A percentile compares a stretch with the other conserved stretches of the same genome.
These are phyloP conservation scores for Alcedo quadribrachys DNA, from an alignment of 2,797 vertebrate species.

Conservation along the genomic window DNA sequence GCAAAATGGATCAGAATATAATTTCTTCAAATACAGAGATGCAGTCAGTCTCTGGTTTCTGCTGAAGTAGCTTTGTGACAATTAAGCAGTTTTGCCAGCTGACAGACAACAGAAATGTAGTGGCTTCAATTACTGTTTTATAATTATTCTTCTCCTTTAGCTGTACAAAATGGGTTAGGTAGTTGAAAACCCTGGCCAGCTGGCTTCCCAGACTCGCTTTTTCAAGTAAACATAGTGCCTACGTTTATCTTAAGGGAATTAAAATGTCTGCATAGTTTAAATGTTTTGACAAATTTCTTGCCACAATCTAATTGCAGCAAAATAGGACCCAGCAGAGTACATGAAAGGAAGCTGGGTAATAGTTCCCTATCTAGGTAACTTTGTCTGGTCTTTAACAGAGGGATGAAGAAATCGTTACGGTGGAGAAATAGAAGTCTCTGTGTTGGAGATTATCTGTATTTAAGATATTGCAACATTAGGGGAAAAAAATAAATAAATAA, in stretches of 20 bases:
- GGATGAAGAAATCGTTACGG: no score
- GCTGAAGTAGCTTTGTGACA: neutral
- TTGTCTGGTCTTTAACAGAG: no score
- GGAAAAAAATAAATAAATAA: neutral
- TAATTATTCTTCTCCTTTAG: neutral
- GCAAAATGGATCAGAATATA: neutral
- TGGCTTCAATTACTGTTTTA: neutral
- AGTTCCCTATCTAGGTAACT: no score
- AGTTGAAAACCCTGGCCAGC: neutral
- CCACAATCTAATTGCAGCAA: neutral
- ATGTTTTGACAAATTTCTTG: neutral
- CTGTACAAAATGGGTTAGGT: neutral
- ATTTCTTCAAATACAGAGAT: neutral
- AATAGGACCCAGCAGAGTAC: neutral
- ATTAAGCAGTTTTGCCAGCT: neutral
- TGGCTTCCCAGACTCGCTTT: neutral
- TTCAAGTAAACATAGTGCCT: neutral
- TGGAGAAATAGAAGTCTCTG: no score
- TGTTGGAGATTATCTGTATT: no score
- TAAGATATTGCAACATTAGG: no score
- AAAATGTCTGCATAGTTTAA: neutral
- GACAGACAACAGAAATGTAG: neutral
- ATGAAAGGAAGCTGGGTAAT: neutral
- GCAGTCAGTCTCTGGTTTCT: neutral
- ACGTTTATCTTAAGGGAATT: neutral